Evolutionary conservation across 1,140 invertebrate species (phyloP).

Genomic region (Phthorimaea operculella): DNA sequence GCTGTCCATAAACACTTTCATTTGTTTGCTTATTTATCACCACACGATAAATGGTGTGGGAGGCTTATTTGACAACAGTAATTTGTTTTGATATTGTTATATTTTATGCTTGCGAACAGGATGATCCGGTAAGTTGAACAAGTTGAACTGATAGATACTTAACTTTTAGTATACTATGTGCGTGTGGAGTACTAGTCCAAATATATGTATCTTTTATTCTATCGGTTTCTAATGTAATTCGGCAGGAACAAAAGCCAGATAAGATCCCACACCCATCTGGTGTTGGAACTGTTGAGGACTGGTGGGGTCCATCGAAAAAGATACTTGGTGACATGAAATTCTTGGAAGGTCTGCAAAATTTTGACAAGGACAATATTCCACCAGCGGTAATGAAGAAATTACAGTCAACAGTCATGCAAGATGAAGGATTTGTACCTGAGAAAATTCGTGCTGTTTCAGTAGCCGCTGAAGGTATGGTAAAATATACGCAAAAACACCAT

Average conservation of each 20-base stretch:
- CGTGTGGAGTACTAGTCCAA: no score
- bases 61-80: no score
- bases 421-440: constrained; percentile 92
- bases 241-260: constrained; percentile 85
- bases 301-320: constrained; percentile 93
- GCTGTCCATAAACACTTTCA: no score
- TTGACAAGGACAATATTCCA: constrained; percentile 94
- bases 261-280: constrained; percentile 83
- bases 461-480: constrained; percentile 74
- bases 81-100: no score
- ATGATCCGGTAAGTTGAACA: no score
- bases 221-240: no score
- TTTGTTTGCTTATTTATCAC: no score
- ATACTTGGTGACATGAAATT: constrained; percentile 93
- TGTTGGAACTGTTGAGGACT: constrained; percentile 85
- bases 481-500: background rate
- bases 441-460: constrained; percentile 85
- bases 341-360: constrained; percentile 83
- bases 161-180: no score
- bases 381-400: constrained; percentile 85
- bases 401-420: constrained; percentile 81
- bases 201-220: no score
- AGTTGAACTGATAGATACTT: no score
- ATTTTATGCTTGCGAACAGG: no score
- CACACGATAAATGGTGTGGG: no score